Percentiles rank a stretch among this genome's conserved stretches.
Conservation (phyloP, 2,113 vertebrate species). For the Pedetes capensis region DNA sequence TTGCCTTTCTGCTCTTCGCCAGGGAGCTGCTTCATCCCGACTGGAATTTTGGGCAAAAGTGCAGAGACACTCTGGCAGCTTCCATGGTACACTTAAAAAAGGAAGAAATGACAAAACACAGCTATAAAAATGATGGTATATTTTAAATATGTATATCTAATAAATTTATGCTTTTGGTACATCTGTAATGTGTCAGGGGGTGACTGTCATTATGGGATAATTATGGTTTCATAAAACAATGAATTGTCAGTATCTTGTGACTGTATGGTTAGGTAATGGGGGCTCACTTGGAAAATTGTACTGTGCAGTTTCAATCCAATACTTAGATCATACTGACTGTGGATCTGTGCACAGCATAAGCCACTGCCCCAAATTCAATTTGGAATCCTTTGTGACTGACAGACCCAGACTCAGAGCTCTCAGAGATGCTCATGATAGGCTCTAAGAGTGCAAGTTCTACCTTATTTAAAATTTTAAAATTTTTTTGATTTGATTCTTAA, state of each 20-base stretch:
- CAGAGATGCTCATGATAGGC: not conserved
- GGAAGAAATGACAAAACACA: not conserved
- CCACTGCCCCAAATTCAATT: not conserved
- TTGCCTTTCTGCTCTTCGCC: not conserved
- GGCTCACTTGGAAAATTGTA: not conserved
- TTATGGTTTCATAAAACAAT: conserved; percentile 31
- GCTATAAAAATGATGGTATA: conserved; percentile 23
- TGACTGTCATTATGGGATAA: not conserved
- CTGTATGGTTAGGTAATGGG: not conserved
- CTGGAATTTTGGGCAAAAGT: not conserved
- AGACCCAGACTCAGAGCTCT: not conserved
- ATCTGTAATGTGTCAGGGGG: not conserved
- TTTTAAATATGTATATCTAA: conserved; percentile 56
- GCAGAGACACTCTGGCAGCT: not conserved
- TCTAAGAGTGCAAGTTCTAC: not conserved
- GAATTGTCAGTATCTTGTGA: not conserved
- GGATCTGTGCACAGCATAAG: not conserved
- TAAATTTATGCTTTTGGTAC: conserved; percentile 38
- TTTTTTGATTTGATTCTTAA: not conserved
- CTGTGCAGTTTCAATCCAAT: not conserved
- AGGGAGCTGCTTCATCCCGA: not conserved
- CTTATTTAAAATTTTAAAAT: not conserved
- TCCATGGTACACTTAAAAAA: not conserved
- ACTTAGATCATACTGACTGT: not conserved
- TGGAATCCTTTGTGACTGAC: not conserved